Evolutionary conservation across 2,113 vertebrate genomes (phyloP), one percentile per base, ranked within the genome.

Genomic region (Sigmodon hispidus): DNA sequence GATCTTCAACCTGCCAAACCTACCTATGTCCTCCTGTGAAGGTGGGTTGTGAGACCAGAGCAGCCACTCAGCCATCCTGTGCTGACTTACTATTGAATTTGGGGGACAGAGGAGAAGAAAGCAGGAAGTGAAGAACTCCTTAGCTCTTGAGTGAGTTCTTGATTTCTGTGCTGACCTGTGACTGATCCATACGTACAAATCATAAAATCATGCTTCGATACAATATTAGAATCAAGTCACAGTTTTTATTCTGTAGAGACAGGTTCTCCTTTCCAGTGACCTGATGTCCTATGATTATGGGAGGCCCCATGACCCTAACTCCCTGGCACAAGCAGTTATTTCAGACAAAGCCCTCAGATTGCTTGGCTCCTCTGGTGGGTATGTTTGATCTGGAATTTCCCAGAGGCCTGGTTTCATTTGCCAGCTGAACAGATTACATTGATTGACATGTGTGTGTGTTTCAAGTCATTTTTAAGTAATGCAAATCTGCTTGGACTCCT

Each of bases 371-470:
- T n/a, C n/a, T n/a, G 43, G 67, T 70, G 50, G 85, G 50, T 92
- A 45, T 79, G 88, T 92, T 89, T 88, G 91, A 94, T 86, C 76
- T 94, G 94, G 86, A 90, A 90, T 90, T 89, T 96, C 43, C 95
- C 92, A 1, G 26, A 93, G 94, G 76, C 69, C 88, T 94, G 24
- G 19, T 75, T 94, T 63, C 50, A 45, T 83, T 86, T 95, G 88
- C 94, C 95, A 92, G 70, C 77, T 83, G 73, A 87, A 48, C 76
- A 94, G 91, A 96, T 91, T 93, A 87, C 11, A 50, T 3, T 93
- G 89, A 97, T 52, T 87, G 91, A 81, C 34, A 19, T 55, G 57
- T 43, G 48, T 77, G 48, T 83, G n/a, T 50, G 19, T 91, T 94
- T 89, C 22, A 85, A 88, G 81, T 81, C 57, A 67, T 91, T 97